Percentiles rank a stretch among this genome's conserved stretches.
These are phyloP conservation scores for Ceyx melanurus DNA, from an alignment of 2,113 vertebrate species.

Conservation along the genomic window DNA sequence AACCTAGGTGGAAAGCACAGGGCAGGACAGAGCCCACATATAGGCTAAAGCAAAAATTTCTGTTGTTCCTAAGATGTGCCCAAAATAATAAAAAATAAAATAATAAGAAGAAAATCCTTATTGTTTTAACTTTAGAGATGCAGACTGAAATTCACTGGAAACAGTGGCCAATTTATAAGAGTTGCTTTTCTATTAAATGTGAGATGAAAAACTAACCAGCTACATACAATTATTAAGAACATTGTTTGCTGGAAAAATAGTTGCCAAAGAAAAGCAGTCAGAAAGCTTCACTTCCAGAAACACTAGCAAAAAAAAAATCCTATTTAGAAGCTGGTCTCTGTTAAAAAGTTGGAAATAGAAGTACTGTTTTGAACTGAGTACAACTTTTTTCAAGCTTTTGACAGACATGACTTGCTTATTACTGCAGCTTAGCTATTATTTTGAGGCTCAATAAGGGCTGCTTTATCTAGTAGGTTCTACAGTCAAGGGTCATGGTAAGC, in stretches of 20 bases:
- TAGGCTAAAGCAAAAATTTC: background rate
- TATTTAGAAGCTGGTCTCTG: constrained; percentile 46
- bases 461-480: background rate
- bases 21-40: background rate
- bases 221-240: constrained; percentile 19
- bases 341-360: constrained; percentile 53
- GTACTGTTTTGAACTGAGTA: constrained; percentile 29
- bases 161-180: background rate
- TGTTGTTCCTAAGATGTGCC: background rate
- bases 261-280: constrained; percentile 41
- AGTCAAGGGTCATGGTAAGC: background rate
- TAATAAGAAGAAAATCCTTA: background rate
- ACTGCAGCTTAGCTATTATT: constrained; percentile 18
- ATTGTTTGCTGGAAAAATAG: background rate
- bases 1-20: background rate
- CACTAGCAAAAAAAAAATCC: background rate
- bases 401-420: background rate
- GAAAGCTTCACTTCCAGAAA: constrained; percentile 51
- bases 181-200: background rate
- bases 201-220: constrained; percentile 21
- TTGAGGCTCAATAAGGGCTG: background rate
- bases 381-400: constrained; percentile 6
- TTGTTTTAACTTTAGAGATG: background rate
- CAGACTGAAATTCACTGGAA: constrained; percentile 3
- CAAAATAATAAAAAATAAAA: background rate